Conservation (phyloP, 1,140 invertebrate genomes). For the Zaprionus gabonicus region DNA sequence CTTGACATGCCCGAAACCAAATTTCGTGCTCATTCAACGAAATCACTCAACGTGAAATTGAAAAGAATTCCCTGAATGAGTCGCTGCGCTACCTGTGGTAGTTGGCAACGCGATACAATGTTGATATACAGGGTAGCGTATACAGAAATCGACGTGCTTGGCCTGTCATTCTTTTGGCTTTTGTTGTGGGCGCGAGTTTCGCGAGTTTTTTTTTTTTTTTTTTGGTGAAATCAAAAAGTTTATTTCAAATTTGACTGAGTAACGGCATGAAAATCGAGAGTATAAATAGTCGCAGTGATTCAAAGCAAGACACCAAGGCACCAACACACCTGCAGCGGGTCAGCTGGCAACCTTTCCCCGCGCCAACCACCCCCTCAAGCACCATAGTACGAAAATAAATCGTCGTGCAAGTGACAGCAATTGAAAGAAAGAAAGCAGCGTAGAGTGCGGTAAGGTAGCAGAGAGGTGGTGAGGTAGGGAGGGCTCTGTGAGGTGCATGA, state of each 20-base stretch:
- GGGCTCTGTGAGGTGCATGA: background rate
- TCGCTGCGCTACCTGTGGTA: background rate
- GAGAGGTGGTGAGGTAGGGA: no score
- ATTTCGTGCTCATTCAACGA: constrained; percentile 63
- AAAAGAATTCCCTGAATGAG: constrained; percentile 19
- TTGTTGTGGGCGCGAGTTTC: constrained; percentile 46
- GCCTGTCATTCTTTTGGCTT: background rate
- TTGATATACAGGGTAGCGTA: constrained; percentile 11
- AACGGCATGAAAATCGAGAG: constrained; percentile 73
- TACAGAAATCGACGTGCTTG: background rate
- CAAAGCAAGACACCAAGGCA: constrained; percentile 41
- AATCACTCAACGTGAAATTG: constrained; percentile 72
- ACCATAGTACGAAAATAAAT: constrained; percentile 38
- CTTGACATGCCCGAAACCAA: constrained; percentile 35
- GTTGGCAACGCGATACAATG: background rate
- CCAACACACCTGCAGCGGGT: constrained; percentile 61
- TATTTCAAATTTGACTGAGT: constrained; percentile 57
- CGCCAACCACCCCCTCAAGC: background rate
- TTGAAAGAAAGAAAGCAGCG: constrained; percentile 5
- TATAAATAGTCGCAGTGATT: constrained; percentile 77
- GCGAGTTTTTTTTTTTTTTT: constrained; percentile 30
- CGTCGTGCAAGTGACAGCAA: constrained; percentile 21
- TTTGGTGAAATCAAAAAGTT: constrained; percentile 55
- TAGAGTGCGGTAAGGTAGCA: background rate
- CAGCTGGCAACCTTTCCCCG: constrained; percentile 14